Conservation (phyloP, 2,113 vertebrate genomes). For the Tychaedon coryphoeus region DNA sequence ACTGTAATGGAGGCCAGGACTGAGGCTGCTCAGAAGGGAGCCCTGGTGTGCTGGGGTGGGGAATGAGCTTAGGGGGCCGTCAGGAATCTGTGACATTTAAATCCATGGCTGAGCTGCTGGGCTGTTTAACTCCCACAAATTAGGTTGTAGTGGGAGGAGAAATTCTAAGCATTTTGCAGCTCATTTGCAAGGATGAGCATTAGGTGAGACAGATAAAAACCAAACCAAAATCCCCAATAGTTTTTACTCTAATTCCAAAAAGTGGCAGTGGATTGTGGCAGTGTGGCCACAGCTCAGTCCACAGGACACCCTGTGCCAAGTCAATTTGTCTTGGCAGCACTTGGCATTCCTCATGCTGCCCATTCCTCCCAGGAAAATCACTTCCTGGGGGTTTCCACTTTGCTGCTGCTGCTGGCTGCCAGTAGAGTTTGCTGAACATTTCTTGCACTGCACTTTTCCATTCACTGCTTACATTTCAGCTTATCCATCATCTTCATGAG, state of each 20-base stretch:
- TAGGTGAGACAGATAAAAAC: neutral
- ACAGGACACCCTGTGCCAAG: neutral
- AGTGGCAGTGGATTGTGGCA: neutral
- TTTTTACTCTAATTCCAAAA: neutral
- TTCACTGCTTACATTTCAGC: neutral
- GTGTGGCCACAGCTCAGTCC: neutral
- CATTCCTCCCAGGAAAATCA: neutral
- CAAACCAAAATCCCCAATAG: neutral
- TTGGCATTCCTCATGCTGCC: conserved; percentile 48
- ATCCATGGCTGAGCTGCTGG: neutral
- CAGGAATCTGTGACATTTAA: neutral
- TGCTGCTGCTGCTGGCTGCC: neutral
- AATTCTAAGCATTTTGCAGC: neutral
- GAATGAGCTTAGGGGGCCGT: neutral
- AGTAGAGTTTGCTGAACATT: neutral
- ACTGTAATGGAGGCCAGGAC: neutral
- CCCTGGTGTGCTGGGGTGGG: neutral
- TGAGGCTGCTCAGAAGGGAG: neutral
- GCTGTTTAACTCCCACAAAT: neutral
- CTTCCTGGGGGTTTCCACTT: neutral
- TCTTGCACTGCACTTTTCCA: neutral
- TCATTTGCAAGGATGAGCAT: neutral
- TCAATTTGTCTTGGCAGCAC: conserved; percentile 71
- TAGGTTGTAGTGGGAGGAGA: neutral
- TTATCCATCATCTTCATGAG: neutral